Conservation (phyloP, 2,888 invertebrate species). For the Amphipyra berbera region DNA sequence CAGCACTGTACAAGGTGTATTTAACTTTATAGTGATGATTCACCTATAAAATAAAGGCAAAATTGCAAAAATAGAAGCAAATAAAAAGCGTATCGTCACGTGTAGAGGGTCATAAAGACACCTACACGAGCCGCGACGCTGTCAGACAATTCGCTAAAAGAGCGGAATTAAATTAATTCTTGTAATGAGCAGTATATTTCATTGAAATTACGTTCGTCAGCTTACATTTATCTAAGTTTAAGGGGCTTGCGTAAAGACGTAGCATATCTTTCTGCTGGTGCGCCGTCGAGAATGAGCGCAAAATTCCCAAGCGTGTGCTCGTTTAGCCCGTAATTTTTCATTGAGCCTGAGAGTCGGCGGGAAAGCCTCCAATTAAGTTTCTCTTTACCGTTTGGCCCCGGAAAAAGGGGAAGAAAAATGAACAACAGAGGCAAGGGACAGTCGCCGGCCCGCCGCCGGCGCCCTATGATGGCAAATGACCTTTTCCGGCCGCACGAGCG, state of each 20-base stretch:
- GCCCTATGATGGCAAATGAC: constrained; percentile 77
- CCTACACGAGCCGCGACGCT: constrained; percentile 49
- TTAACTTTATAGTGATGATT: neutral
- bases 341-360: constrained; percentile 87
- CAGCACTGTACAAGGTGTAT: neutral
- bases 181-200: constrained; percentile 78
- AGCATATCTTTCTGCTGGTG: constrained; percentile 79
- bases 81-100: constrained; percentile 25
- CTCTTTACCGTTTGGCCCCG: constrained; percentile 86
- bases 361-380: constrained; percentile 89
- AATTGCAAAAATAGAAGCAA: neutral
- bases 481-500: constrained; percentile 62
- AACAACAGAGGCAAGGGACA: constrained; percentile 84
- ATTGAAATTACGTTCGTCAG: constrained; percentile 81
- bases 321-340: constrained; percentile 90
- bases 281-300: constrained; percentile 78
- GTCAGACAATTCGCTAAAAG: constrained; percentile 63
- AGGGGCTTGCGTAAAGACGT: constrained; percentile 75
- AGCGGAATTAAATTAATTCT: constrained; percentile 73
- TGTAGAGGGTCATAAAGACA: constrained; percentile 46
- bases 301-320: constrained; percentile 88
- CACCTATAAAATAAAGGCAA: constrained; percentile 15
- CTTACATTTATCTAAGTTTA: constrained; percentile 81
- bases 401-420: constrained; percentile 86
- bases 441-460: constrained; percentile 66